These are phyloP conservation scores for Eucera pruinosa DNA, from an alignment of 2,888 invertebrate species.

Conservation along the genomic window DNA sequence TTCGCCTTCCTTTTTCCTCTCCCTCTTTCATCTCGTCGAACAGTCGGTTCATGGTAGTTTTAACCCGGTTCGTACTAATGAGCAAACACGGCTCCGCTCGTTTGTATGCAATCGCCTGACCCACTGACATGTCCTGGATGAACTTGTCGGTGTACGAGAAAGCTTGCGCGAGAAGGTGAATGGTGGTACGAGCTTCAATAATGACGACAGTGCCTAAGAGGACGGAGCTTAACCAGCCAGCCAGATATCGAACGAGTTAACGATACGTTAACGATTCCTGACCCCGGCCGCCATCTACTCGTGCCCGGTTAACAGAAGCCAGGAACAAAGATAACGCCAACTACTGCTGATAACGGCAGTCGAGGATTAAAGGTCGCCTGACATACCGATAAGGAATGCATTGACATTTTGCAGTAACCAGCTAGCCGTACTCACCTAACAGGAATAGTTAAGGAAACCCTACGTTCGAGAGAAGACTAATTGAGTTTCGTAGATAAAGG, in stretches of 20 bases:
- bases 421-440: conserved; percentile 9
- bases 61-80: conserved; percentile 74
- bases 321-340: conserved; percentile 66
- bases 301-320: conserved; percentile 51
- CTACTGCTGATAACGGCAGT: conserved; percentile 69
- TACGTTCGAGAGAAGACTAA: not conserved
- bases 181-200: conserved; percentile 52
- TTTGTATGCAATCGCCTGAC: conserved; percentile 76
- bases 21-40: conserved; percentile 9
- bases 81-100: conserved; percentile 72
- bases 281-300: conserved; percentile 54
- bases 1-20: conserved; percentile 31
- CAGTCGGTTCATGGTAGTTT: conserved; percentile 58
- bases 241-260: conserved; percentile 78
- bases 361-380: conserved; percentile 62
- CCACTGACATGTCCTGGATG: conserved; percentile 75
- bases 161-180: conserved; percentile 37
- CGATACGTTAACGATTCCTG: conserved; percentile 80
- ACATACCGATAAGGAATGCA: conserved; percentile 49
- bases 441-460: conserved; percentile 8
- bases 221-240: conserved; percentile 65
- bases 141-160: conserved; percentile 57
- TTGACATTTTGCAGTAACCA: conserved; percentile 32
- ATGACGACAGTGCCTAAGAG: conserved; percentile 67
- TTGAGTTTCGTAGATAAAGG: too few relatives aligned